Base-by-base conservation (phyloP, 2,113 vertebrate species). In the Rhineura floridana region DNA sequence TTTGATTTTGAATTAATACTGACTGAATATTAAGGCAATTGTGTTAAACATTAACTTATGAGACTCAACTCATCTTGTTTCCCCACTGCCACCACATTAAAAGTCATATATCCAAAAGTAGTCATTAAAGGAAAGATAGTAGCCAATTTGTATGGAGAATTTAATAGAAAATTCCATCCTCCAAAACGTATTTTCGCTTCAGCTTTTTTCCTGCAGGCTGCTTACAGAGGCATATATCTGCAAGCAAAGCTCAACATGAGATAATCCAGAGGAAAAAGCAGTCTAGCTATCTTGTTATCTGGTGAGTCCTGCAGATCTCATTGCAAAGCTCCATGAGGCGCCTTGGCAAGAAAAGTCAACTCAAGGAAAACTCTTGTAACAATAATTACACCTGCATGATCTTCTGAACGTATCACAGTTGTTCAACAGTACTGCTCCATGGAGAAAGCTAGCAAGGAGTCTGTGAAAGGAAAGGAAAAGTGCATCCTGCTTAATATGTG, bases 391-490 rank as follows among this genome's bases (percentile, higher is more conserved):
- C 89, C 89, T 25, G 21, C 21, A 0, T 59, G 88, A 39, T 85
- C 86, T 90, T 88, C 42, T n/a, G 84, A 77, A 72, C 30, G 15
- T 80, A 76, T 85, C 52, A 89, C 46, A 44, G 21, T n/a, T 59
- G 15, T 90, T 84, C 55, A 93, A 79, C 46, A 81, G 50, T 55
- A 44, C 11, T 72, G 19, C 30, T 81, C 39, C 10, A 62, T 44
- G 33, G 39, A 59, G 50, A 87, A 72, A 62, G 87, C 84, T 62
- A 39, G 63, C 86, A 17, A 25, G 75, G 89, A 91, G 44, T 62
- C 23, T 78, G 42, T 86, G 39, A 81, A 91, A 42, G n/a, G n/a
- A 90, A 89, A 88, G 6, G 28, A 89, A 84, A 78, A 13, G 23
- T 81, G 48, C 84, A 79, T 36, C 1, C 30, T 84, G 44, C 25